These are phyloP conservation scores for Scolopax rusticola DNA, from an alignment of 2,797 vertebrate species.

Conservation along the genomic window DNA sequence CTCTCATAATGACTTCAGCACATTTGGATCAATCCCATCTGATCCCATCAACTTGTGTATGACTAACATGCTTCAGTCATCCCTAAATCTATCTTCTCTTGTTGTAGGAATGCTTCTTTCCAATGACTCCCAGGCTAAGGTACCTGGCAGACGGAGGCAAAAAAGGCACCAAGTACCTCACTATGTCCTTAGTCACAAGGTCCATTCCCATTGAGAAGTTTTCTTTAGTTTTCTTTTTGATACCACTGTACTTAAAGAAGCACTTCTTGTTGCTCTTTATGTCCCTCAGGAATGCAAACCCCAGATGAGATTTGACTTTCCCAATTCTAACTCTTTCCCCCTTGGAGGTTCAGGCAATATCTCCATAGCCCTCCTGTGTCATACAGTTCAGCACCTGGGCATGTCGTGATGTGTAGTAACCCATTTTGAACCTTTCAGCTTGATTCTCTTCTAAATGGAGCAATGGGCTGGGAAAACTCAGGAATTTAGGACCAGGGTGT, in stretches of 20 bases:
- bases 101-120: not conserved
- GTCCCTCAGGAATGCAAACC: not conserved
- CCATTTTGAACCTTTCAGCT: not conserved
- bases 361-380: not conserved
- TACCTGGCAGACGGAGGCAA: not conserved
- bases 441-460: not conserved
- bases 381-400: accelerated
- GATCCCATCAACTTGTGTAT: not conserved
- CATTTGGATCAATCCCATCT: not conserved
- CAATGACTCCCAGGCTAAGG: not conserved
- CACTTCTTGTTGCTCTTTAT: not conserved
- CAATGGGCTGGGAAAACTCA: not conserved
- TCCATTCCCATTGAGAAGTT: not conserved
- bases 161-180: not conserved
- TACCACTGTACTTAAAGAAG: not conserved
- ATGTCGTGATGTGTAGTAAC: not conserved
- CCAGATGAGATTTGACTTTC: not conserved
- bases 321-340: not conserved
- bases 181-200: not conserved
- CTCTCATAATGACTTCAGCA: not conserved
- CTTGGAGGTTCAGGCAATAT: not conserved
- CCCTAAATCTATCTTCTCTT: not conserved
- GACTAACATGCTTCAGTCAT: not conserved
- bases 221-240: not conserved
- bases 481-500: not conserved